Evolutionary conservation across 2,113 vertebrate genomes (phyloP), one percentile per base, ranked within the genome.

Genomic region (Xiphophorus hellerii): DNA sequence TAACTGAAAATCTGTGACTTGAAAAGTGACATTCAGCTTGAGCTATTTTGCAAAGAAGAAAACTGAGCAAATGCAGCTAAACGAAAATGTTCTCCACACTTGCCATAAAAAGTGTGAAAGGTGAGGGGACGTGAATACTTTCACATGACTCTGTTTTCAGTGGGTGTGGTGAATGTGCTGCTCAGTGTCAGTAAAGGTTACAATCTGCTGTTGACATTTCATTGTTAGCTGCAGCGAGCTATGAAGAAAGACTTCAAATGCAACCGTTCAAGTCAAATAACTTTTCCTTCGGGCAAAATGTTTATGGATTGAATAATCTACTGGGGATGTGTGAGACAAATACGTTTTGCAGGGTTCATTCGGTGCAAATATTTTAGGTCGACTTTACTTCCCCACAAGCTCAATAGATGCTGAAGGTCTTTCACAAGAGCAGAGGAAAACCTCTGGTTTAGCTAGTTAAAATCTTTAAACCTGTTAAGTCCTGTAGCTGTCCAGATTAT

Each of bases 391-490:
- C 37, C 28, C 27, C 48, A 61, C 48, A 74, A 67, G 62, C 67
- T 30, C 29, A 81, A 63, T 67, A 6, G 10, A 54, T 22, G 27
- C 15, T 60, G 37, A 37, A 62, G 62, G 69, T 31, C 73, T 70
- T 62, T 76, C 61, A 9, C 60, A 69, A 62, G 78, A 73, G 31
- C 30, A 30, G 44, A 76, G 48, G 65, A 71, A 81, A 65, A 44
- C 62, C 51, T 69, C 69, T 31, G 74, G 60, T 78, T 73, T 83
- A 87, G 83, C 62, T n/a, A 82, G 58, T 31, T 72, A 20, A 73
- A 58, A 81, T 79, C 66, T 78, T 69, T 70, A 76, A 87, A 88
- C 66, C 71, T 68, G 70, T 66, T 77, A 29, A 76, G n/a, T n/a
- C 30, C 30, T 69, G 62, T 71, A 62, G 82, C 68, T 71, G 65